Evolutionary conservation across 2,888 invertebrate species (phyloP).

Genomic region (Villa cingulata): DNA sequence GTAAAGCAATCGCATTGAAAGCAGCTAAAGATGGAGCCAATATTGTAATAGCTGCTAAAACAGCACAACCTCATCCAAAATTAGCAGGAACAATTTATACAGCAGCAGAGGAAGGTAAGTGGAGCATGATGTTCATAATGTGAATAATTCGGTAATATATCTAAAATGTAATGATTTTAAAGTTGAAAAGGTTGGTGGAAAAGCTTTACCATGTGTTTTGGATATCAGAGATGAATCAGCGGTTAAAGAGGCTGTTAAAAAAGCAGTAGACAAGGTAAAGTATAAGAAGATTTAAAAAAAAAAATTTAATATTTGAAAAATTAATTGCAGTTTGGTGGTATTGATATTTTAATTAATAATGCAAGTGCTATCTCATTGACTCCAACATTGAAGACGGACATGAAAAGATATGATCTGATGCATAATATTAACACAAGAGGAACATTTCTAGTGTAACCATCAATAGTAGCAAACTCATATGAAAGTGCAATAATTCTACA

Average conservation of each 20-base stretch:
- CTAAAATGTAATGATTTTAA: conserved; percentile 12
- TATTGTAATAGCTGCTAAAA: conserved; percentile 76
- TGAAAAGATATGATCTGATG: conserved; percentile 97
- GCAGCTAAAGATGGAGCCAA: conserved; percentile 81
- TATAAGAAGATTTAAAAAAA: not conserved
- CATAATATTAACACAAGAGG: conserved; percentile 87
- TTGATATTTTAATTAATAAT: conserved; percentile 90
- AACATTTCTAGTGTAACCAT: conserved; percentile 76
- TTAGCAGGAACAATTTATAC: conserved; percentile 65
- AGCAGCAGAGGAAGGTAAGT: conserved; percentile 46
- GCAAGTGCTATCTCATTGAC: conserved; percentile 88
- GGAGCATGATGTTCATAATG: too few species aligned
- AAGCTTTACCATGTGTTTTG: conserved; percentile 65
- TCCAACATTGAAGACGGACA: conserved; percentile 68
- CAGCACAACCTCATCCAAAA: conserved; percentile 57
- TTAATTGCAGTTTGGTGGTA: conserved; percentile 67
- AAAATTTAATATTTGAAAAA: not conserved
- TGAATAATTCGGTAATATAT: too few species aligned
- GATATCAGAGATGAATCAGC: conserved; percentile 69
- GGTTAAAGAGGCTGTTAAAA: conserved; percentile 49
- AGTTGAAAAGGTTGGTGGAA: conserved; percentile 73
- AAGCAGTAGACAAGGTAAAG: conserved; percentile 43
- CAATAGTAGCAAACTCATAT: too few species aligned
- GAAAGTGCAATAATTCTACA: too few species aligned
- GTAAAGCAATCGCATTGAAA: conserved; percentile 83